A percentile compares a stretch with the other conserved stretches of the same genome.
Conservation (phyloP, 1,140 invertebrate genomes). For the Pseudomyrmex flavicornis region DNA sequence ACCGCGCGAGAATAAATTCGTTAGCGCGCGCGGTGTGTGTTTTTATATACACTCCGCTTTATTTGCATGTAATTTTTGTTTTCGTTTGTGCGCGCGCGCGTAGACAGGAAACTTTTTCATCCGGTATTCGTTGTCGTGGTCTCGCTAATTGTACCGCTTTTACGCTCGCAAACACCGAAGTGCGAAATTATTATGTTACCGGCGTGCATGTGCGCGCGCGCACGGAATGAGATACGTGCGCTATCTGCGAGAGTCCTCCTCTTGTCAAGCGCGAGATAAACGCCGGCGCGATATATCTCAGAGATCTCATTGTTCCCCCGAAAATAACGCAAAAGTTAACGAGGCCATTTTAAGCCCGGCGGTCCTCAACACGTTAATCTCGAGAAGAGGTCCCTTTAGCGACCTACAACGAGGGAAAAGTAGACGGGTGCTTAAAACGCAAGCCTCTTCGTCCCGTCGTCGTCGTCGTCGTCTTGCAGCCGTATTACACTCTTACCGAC, state of each 20-base stretch:
- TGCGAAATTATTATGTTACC: constrained; percentile 27
- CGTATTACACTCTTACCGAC: constrained; percentile 20
- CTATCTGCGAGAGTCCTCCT: constrained; percentile 23
- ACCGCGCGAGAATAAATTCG: constrained; percentile 1
- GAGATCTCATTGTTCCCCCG: constrained; percentile 43
- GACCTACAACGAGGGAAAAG: neutral
- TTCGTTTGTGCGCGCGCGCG: neutral
- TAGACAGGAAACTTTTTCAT: constrained; percentile 3
- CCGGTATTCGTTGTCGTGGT: constrained; percentile 30
- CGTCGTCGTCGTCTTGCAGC: neutral
- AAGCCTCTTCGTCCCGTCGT: constrained; percentile 24
- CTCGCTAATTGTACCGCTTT: constrained; percentile 35
- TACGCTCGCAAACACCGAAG: constrained; percentile 12
- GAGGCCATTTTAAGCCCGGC: constrained; percentile 50
- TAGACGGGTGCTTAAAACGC: constrained; percentile 11
- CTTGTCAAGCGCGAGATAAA: constrained; percentile 48
- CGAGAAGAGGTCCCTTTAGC: constrained; percentile 34
- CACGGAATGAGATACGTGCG: constrained; percentile 42
- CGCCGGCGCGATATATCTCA: constrained; percentile 28
- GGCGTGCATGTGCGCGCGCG: neutral
- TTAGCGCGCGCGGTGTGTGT: too few species aligned
- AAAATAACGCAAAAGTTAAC: constrained; percentile 59
- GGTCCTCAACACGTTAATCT: constrained; percentile 43
- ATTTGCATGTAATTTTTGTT: constrained; percentile 46
- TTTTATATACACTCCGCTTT: neutral